Evolutionary conservation across 2,113 vertebrate genomes (phyloP), one percentile per base, ranked within the genome.

Genomic region (Aramus guarauna): DNA sequence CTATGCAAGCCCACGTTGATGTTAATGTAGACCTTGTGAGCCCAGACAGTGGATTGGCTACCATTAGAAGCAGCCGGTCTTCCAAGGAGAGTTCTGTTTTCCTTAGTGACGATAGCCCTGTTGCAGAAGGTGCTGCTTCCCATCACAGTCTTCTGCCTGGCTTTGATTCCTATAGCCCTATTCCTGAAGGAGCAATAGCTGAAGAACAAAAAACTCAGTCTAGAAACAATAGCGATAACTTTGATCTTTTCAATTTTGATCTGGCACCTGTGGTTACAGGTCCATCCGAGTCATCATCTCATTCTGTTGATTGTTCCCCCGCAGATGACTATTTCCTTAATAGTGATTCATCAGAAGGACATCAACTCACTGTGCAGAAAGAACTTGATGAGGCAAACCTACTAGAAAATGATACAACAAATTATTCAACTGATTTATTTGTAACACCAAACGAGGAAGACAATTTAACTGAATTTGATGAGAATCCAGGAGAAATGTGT

Each of bases 81-180:
- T 99, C 99, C 62, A 99, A 99, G 73, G 99, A 99, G 96, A 99
- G 99, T 85, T 99, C 99, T 3, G 99, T 99, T 95, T 99, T 99
- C 82, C 99, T 99, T 41, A 99, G 99, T 94, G 99, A 99, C 69
- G 99, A 99, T 43, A 99, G 99, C 69, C 99, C 99, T 22, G 96
- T 99, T 17, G 99, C 97, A 72, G 99, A 99, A 94, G 97, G 98
- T 47, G 84, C 94, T 16, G 98, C 97, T 67, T 90, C 98, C 34
- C 98, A 99, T 92, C 98, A 99, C 78, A 99, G 98, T 91, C 97
- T 98, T 19, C 98, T 99, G 84, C 98, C 98, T 53, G 98, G 99
- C 16, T 98, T 99, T 97, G 98, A 97, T 67, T 99, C 98, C 43
- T 98, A 97, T 20, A 98, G 98, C 58, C 98, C 98, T 60, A 98